A percentile compares a stretch with the other conserved stretches of the same genome.
Conservation (phyloP, 2,888 invertebrate species). For the Serrognathus titanus region DNA sequence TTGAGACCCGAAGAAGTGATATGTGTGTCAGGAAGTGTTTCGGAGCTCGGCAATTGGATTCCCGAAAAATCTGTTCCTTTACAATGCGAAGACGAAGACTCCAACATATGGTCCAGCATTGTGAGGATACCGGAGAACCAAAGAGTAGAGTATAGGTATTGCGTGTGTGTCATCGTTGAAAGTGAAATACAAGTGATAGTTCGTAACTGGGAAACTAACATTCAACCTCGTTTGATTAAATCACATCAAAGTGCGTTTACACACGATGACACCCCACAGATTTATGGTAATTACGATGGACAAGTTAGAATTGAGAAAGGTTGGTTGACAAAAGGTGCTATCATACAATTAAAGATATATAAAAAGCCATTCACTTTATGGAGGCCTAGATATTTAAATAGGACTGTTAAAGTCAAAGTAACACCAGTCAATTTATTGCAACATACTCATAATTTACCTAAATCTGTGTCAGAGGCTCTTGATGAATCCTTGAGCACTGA, state of each 20-base stretch:
- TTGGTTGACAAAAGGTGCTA: slow-evolving; percentile 81
- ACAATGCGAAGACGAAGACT: slow-evolving; percentile 48
- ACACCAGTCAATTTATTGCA: slow-evolving; percentile 42
- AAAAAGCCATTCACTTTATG: slow-evolving; percentile 75
- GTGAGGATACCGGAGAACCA: slow-evolving; percentile 65
- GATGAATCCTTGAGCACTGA: slow-evolving; percentile 66
- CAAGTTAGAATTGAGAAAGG: slow-evolving; percentile 66
- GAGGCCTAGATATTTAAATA: slow-evolving; percentile 68
- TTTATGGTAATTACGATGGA: slow-evolving; percentile 65
- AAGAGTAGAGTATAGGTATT: slow-evolving; percentile 72
- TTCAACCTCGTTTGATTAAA: slow-evolving; percentile 63
- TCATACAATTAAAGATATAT: slow-evolving; percentile 79
- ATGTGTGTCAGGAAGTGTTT: slow-evolving; percentile 67
- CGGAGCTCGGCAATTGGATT: slow-evolving; percentile 70
- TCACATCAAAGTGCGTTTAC: slow-evolving; percentile 22
- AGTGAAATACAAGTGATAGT: slow-evolving; percentile 59
- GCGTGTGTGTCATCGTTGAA: slow-evolving; percentile 67
- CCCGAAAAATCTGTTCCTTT: slow-evolving; percentile 58
- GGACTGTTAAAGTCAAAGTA: slow-evolving; percentile 66
- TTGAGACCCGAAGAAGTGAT: slow-evolving; percentile 60
- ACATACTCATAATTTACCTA: slow-evolving; percentile 34
- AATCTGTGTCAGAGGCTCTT: slow-evolving; percentile 45
- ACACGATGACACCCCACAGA: slow-evolving; percentile 23
- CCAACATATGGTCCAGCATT: slow-evolving; percentile 61
- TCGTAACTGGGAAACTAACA: slow-evolving; percentile 77